Evolutionary conservation across 2,888 invertebrate genomes (phyloP), one percentile per base, ranked within the genome.

Genomic region (Trissonchulus sp.): DNA sequence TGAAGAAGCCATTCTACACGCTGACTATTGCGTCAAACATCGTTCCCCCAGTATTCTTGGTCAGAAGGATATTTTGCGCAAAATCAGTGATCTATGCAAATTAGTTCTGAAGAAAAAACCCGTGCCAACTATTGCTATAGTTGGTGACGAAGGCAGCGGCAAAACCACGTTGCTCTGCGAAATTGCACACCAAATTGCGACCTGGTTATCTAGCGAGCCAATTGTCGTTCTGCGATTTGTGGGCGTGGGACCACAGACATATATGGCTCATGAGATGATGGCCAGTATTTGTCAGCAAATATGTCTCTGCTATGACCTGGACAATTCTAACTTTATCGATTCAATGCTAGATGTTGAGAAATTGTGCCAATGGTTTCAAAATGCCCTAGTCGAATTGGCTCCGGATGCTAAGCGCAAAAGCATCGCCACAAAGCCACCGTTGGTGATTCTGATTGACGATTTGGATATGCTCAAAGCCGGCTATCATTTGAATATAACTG

Each of bases 391-490:
- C 48, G 48, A 48, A 23, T 8, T 48, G 8, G 48, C 8, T 23
- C 8, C 48, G 8, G 48, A 48, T 8, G 8, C 8, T 8, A 48
- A 48, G 48, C 8, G 23, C 8, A 48, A 48, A 8, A 30, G 33
- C 3, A n/a, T n/a, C n/a, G 48, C 8, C n/a, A 23, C 37, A 1
- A 60, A 71, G n/a, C 73, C 76, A 30, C 81, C 81, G 1, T 71
- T 82, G 33, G 80, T 81, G 72, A 69, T 83, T 1, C 79, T 83
- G 63, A 77, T 83, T n/a, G 83, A 83, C 76, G 83, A 83, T 62
- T 77, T 80, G 3, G 80, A 83, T 76, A 74, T 80, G 68, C 74
- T 82, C n/a, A 79, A 80, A 72, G 79, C 76, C 76, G 82, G 82
- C 2, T 78, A 80, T n/a, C 28, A 48, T 48, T 23, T 48, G 8